These are phyloP conservation scores for Pammene aurita DNA, from an alignment of 2,888 invertebrate genomes.

Conservation along the genomic window DNA sequence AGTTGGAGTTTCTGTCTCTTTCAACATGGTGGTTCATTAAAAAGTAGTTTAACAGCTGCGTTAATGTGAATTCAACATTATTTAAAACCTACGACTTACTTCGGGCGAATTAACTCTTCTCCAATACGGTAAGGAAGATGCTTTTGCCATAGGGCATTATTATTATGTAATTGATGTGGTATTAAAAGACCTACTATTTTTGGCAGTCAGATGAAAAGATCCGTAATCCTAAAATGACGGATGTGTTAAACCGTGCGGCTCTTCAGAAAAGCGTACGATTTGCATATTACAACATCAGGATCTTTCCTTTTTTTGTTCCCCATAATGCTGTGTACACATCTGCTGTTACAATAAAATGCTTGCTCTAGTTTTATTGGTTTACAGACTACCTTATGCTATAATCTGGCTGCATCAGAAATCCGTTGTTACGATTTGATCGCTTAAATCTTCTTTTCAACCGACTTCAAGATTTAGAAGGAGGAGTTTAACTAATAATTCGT, in stretches of 20 bases:
- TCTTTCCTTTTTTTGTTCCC: constrained; percentile 29
- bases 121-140: no score
- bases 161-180: no score
- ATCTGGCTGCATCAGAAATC: neutral
- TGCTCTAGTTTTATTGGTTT: constrained; percentile 16
- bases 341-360: constrained; percentile 20
- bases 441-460: no score
- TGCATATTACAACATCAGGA: constrained; percentile 32
- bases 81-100: no score
- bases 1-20: no score
- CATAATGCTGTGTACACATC: constrained; percentile 34
- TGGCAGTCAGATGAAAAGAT: neutral
- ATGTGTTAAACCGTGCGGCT: neutral
- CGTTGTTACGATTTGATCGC: neutral
- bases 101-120: no score
- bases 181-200: neutral
- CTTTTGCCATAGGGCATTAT: no score
- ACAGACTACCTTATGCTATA: neutral
- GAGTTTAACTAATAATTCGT: no score
- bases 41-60: no score
- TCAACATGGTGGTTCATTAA: no score
- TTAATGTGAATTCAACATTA: no score
- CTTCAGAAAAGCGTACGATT: constrained; percentile 34
- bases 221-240: constrained; percentile 7
- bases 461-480: no score